These are phyloP conservation scores for Lasaia peninsularis DNA, from an alignment of 1,140 invertebrate species.

Conservation along the genomic window DNA sequence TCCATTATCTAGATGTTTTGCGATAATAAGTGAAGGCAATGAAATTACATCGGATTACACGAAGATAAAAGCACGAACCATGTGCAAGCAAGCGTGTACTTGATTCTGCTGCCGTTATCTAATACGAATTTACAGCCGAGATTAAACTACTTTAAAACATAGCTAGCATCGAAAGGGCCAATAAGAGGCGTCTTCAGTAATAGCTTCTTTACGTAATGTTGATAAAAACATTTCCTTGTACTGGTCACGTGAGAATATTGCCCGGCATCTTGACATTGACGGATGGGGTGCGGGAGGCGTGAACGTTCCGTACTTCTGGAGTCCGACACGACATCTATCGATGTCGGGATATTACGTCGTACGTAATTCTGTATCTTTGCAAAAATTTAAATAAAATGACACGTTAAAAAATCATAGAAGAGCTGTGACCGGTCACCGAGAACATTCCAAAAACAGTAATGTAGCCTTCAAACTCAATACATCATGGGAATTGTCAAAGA, in stretches of 20 bases:
- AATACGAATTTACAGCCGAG: conserved; percentile 62
- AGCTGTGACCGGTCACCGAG: too few species aligned
- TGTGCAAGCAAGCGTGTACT: conserved; percentile 47
- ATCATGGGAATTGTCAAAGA: too few species aligned
- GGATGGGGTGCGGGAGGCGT: conserved; percentile 44
- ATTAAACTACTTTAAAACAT: conserved; percentile 59
- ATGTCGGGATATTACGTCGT: too few species aligned
- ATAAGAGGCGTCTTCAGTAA: conserved; percentile 50
- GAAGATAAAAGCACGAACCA: conserved; percentile 54
- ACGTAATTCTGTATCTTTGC: too few species aligned
- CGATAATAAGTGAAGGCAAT: conserved; percentile 19
- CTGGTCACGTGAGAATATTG: conserved; percentile 59
- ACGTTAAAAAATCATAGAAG: too few species aligned
- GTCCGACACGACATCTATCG: too few species aligned
- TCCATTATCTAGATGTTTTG: conserved; percentile 15
- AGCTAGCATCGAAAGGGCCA: conserved; percentile 38
- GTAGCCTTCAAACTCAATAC: too few species aligned
- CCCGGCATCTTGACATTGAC: conserved; percentile 55
- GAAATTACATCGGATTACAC: conserved; percentile 36
- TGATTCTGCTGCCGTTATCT: conserved; percentile 53
- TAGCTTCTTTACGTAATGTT: conserved; percentile 62
- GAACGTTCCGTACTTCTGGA: conserved; percentile 19
- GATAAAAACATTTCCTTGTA: conserved; percentile 63
- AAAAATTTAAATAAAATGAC: too few species aligned
- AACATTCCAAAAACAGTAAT: too few species aligned